Evolutionary conservation across 2,888 invertebrate species (phyloP).

Genomic region (Calameuta pallipes): DNA sequence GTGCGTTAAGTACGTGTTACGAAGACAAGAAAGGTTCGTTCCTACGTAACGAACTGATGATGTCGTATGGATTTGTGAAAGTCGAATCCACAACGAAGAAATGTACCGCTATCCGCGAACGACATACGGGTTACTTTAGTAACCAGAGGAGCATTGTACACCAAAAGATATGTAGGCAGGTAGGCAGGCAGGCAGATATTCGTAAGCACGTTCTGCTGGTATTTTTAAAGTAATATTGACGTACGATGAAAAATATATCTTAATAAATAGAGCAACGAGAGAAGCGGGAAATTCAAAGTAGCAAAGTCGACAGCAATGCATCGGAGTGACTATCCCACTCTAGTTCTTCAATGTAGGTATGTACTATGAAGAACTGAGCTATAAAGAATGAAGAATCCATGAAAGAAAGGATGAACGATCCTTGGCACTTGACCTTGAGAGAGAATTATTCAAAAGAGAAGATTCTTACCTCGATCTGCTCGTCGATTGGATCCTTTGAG

Average conservation of each 20-base stretch:
- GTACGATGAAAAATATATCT: too few species aligned
- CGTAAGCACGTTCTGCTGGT: neutral
- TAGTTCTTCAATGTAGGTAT: neutral
- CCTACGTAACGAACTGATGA: neutral
- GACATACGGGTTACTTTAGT: constrained; percentile 55
- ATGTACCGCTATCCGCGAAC: constrained; percentile 61
- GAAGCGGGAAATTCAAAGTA: neutral
- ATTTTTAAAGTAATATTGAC: neutral
- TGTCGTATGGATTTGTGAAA: constrained; percentile 43
- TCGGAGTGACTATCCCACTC: neutral
- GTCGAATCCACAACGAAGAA: constrained; percentile 36
- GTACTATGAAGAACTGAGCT: neutral
- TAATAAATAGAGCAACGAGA: neutral
- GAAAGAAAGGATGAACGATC: neutral
- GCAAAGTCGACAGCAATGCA: neutral
- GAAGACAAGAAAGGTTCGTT: neutral
- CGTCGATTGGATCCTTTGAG: constrained; percentile 26
- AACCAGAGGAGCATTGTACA: constrained; percentile 25
- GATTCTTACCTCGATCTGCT: constrained; percentile 42
- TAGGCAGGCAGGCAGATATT: neutral
- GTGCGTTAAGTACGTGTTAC: neutral
- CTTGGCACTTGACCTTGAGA: constrained; percentile 20
- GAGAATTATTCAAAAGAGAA: constrained; percentile 5
- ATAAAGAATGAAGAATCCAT: neutral
- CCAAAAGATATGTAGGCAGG: neutral